Conservation (phyloP, 23 tunicate genomes). For the Corella eumyota region DNA sequence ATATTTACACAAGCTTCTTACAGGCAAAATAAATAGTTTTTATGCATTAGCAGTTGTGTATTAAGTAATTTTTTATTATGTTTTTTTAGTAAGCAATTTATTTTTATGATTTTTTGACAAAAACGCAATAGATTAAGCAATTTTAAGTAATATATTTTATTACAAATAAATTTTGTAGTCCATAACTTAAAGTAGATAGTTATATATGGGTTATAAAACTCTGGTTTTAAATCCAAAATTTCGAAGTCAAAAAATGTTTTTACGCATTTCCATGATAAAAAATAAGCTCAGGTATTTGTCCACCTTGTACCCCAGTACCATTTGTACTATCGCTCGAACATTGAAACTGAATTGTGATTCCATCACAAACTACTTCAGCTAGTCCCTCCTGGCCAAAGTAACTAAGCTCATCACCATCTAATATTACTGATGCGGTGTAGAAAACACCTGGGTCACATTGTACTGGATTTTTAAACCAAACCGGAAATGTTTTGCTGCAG, state of each 20-base stretch:
- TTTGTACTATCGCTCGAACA: conserved; percentile 88
- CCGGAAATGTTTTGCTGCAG: conserved; percentile 76
- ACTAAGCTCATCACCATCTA: conserved; percentile 86
- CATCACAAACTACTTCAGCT: conserved; percentile 64
- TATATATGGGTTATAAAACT: neutral
- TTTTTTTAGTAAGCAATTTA: too few species aligned
- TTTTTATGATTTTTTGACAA: too few species aligned
- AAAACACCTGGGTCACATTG: conserved; percentile 74
- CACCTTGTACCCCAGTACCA: conserved; percentile 94
- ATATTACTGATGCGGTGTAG: conserved; percentile 76
- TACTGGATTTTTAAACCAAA: conserved; percentile 80
- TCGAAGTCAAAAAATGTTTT: neutral
- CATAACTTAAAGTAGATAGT: neutral
- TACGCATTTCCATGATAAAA: conserved; percentile 43
- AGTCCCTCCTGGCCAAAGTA: conserved; percentile 93
- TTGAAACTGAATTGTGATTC: conserved; percentile 70
- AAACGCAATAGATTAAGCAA: too few species aligned
- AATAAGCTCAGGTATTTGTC: conserved; percentile 83
- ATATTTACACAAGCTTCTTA: too few species aligned
- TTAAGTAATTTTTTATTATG: too few species aligned
- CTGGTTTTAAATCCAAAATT: too few species aligned
- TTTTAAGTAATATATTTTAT: neutral
- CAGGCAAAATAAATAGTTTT: too few species aligned
- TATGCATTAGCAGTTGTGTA: too few species aligned
- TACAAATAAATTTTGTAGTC: neutral